Evolutionary conservation across 2,113 vertebrate genomes (phyloP), one percentile per base, ranked within the genome.

Genomic region (Colistium nudipinnis): DNA sequence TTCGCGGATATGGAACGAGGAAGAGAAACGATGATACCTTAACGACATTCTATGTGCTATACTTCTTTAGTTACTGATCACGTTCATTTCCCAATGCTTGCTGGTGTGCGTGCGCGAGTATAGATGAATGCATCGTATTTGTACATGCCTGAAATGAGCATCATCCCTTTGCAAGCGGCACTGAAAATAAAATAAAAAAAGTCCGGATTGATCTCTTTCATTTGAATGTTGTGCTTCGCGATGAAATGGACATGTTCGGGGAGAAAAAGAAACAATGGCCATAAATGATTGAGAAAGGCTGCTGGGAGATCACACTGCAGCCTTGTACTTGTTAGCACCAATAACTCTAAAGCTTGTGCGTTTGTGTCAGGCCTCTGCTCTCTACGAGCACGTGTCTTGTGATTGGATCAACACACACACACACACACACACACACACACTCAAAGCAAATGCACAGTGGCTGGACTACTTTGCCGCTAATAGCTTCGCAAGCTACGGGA

Each of bases 11-110:
- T 45, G 76, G 65, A 67, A 69, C 6, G 39, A 43, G 67, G 77
- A 70, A 60, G 56, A 81, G 47, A 77, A 78, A 83, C 43, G 60
- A 69, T 62, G 67, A 81, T 64, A 74, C 70, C 55, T 84, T 70
- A 69, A 86, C 81, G 85, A 78, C 14, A 82, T 64, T 59, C 76
- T 43, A 57, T 84, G 75, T 82, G 57, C 73, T 67, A 48, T 55
- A 39, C 65, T 41, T 39, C 78, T 20, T 27, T 51, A 78, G 38
- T 53, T 60, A 61, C 43, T n/a, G 70, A 71, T 44, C 66, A 72
- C 72, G 81, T 76, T 76, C 69, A 74, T 80, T 61, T 81, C 27
- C 24, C 55, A 10, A 0, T 57, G 51, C 60, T 74, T 73, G 74
- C 35, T 30, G 38, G 45, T 55, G 24, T 60, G 11, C 41, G 24